phyloP scores from a whole-genome alignment of 2,888 invertebrate genomes.

The Nemotelus pantherinus region DNA sequence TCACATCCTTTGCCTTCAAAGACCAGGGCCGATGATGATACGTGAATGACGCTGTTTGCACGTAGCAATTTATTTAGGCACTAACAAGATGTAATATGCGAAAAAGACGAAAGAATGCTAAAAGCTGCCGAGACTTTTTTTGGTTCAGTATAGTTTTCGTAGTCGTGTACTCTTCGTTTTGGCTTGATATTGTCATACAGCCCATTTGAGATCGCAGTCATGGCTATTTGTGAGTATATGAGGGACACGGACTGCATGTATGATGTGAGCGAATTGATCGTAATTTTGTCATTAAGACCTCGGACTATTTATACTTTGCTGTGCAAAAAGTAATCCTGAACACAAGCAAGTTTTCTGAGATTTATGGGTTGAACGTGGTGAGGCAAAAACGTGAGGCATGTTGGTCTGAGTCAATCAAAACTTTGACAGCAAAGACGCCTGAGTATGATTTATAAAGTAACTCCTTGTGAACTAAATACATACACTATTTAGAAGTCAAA shows the following conservation, averaged over 20 bases:
- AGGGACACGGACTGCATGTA: neutral
- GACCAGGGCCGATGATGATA: neutral
- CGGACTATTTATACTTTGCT: neutral
- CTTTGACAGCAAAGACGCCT: too few species aligned
- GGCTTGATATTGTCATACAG: neutral
- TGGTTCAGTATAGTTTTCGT: neutral
- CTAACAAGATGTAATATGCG: constrained; percentile 33
- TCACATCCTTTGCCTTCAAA: neutral
- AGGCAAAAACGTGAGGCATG: neutral
- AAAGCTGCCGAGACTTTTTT: constrained; percentile 13
- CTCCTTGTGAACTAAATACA: too few species aligned
- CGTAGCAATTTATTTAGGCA: constrained; percentile 35
- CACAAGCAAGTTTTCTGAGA: neutral
- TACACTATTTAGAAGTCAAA: too few species aligned
- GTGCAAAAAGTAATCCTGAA: neutral
- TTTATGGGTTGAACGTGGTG: constrained; percentile 11
- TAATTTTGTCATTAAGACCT: neutral
- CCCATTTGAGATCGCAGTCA: neutral
- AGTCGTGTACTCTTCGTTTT: neutral
- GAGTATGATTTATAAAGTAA: too few species aligned
- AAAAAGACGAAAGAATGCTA: neutral
- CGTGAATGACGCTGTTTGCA: constrained; percentile 18
- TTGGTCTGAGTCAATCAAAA: too few species aligned
- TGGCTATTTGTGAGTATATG: constrained; percentile 8
- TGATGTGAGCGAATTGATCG: constrained; percentile 4